These are phyloP conservation scores for Asarcornis scutulata DNA, from an alignment of 2,113 vertebrate species.

Conservation along the genomic window DNA sequence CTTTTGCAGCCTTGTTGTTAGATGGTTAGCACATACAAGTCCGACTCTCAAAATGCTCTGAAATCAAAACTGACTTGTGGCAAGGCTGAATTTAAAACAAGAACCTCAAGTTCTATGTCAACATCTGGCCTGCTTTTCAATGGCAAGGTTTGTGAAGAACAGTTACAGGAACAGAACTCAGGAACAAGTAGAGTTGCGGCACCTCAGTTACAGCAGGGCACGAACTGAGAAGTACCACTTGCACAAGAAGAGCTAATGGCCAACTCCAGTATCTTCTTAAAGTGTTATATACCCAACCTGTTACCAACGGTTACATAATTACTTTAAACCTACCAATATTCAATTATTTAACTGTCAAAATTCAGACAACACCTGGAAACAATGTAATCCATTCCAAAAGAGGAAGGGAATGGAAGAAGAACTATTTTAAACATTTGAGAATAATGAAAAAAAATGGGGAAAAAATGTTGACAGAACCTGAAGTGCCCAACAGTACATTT, in stretches of 20 bases:
- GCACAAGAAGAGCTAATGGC: background rate
- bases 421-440: background rate
- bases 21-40: background rate
- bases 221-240: background rate
- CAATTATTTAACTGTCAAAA: background rate
- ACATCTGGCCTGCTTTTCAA: background rate
- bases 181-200: background rate
- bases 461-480: rapidly evolving
- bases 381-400: background rate
- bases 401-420: background rate
- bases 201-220: background rate
- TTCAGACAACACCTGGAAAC: background rate
- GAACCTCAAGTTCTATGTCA: constrained; percentile 6
- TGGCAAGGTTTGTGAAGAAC: background rate
- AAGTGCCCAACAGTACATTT: background rate
- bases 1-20: background rate
- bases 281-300: background rate
- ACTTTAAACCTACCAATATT: background rate
- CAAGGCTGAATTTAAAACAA: background rate
- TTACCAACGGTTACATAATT: background rate
- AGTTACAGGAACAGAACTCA: background rate
- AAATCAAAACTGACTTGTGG: background rate
- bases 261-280: background rate
- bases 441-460: background rate
- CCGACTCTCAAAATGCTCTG: background rate